Conservation (phyloP, 1,140 invertebrate genomes). For the Laupala kohalensis region DNA sequence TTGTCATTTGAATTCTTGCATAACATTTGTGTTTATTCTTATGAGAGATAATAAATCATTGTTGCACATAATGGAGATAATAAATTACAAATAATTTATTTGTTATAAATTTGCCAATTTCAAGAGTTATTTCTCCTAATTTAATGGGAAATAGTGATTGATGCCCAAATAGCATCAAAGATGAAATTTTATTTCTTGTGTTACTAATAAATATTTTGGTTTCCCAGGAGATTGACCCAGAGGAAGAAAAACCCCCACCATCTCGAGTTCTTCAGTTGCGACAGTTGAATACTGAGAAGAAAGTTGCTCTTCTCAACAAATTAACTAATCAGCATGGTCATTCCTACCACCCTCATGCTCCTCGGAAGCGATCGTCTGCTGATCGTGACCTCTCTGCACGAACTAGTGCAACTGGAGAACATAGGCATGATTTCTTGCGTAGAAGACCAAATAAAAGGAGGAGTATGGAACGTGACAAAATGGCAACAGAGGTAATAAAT, state of each 20-base stretch:
- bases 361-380: not conserved
- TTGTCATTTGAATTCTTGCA: no score
- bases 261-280: constrained; percentile 21
- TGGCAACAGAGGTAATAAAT: not conserved
- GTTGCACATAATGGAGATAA: no score
- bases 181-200: not conserved
- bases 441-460: constrained; percentile 11
- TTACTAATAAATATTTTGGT: not conserved
- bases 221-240: not conserved
- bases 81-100: no score
- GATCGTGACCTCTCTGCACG: not conserved
- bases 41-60: no score
- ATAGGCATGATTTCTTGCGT: not conserved
- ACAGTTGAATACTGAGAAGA: constrained; percentile 29
- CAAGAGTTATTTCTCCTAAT: no score
- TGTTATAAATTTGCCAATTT: no score
- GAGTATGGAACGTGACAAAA: constrained; percentile 10
- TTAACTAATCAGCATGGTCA: not conserved
- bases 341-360: not conserved
- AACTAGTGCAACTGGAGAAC: not conserved
- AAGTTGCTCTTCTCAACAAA: constrained; percentile 20
- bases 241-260: not conserved
- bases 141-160: no score
- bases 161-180: not conserved
- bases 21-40: no score